phyloP scores from a whole-genome alignment of 2,113 vertebrate genomes.

The Pandion haliaetus region DNA sequence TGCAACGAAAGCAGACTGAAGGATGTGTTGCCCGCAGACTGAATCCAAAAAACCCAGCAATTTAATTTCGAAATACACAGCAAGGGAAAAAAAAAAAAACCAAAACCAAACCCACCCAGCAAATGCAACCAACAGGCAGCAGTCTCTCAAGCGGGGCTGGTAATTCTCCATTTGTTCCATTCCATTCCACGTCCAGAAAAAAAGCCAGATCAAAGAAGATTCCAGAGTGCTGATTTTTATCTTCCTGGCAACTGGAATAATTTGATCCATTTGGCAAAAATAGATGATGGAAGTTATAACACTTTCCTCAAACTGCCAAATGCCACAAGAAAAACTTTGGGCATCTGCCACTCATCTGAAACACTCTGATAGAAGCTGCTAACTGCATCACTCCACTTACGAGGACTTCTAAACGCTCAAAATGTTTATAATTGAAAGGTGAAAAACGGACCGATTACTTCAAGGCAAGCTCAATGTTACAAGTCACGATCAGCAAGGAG shows the following conservation, averaged over 20 bases:
- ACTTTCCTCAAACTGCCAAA: constrained; percentile 30
- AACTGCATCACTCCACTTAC: neutral
- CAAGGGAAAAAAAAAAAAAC: neutral
- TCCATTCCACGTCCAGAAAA: neutral
- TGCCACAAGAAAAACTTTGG: constrained; percentile 45
- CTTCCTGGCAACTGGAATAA: neutral
- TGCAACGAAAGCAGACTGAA: constrained; percentile 18
- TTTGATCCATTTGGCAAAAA: constrained; percentile 28
- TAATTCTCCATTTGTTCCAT: neutral
- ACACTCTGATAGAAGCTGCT: neutral
- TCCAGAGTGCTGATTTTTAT: constrained; percentile 24
- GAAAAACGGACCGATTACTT: neutral
- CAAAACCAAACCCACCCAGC: neutral
- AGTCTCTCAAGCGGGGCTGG: neutral
- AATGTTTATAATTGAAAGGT: neutral
- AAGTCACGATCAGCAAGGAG: neutral
- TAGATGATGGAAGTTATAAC: neutral
- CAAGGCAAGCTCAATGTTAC: neutral
- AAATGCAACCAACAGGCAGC: neutral
- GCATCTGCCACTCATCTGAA: constrained; percentile 32
- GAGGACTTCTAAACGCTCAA: neutral
- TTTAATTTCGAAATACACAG: neutral
- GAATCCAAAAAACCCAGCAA: neutral
- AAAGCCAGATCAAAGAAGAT: constrained; percentile 14
- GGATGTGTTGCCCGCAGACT: constrained; percentile 1